Conservation (phyloP, 1,140 invertebrate genomes). For the Drosophila leontia region DNA sequence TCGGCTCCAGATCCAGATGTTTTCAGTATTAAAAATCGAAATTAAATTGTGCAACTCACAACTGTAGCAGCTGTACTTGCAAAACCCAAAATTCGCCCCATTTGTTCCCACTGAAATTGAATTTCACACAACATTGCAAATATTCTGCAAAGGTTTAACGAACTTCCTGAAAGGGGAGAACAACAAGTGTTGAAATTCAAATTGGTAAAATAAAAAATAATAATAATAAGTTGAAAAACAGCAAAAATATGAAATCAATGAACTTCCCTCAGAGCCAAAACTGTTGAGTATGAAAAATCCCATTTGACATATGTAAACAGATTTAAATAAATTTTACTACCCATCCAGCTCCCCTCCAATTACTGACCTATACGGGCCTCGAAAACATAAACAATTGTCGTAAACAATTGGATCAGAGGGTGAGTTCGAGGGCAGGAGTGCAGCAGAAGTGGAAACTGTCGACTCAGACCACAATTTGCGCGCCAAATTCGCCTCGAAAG, state of each 20-base stretch:
- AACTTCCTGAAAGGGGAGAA: slow-evolving; percentile 66
- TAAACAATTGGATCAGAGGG: slow-evolving; percentile 36
- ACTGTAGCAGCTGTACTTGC: background rate
- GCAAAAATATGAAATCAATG: slow-evolving; percentile 40
- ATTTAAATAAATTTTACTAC: slow-evolving; percentile 23
- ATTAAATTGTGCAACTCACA: background rate
- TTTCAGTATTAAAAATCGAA: too few relatives aligned
- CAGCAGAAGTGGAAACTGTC: slow-evolving; percentile 16
- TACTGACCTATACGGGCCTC: slow-evolving; percentile 71
- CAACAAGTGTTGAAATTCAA: slow-evolving; percentile 47
- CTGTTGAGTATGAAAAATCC: slow-evolving; percentile 16
- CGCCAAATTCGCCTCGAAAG: slow-evolving; percentile 66
- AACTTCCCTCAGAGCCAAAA: slow-evolving; percentile 36
- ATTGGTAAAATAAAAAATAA: slow-evolving; percentile 35
- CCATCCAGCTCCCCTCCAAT: slow-evolving; percentile 41
- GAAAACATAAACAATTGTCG: slow-evolving; percentile 60
- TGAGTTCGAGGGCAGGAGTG: slow-evolving; percentile 1
- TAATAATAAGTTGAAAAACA: slow-evolving; percentile 11
- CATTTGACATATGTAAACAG: slow-evolving; percentile 13
- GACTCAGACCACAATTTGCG: slow-evolving; percentile 52
- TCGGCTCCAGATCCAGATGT: background rate
- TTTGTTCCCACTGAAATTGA: slow-evolving; percentile 40
- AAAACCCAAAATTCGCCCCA: background rate
- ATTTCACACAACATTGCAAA: slow-evolving; percentile 51
- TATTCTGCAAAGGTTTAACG: slow-evolving; percentile 48